A percentile compares a stretch with the other conserved stretches of the same genome.
Evolutionary conservation across 2,888 invertebrate genomes (phyloP).

Genomic region (Plutella xylostella): DNA sequence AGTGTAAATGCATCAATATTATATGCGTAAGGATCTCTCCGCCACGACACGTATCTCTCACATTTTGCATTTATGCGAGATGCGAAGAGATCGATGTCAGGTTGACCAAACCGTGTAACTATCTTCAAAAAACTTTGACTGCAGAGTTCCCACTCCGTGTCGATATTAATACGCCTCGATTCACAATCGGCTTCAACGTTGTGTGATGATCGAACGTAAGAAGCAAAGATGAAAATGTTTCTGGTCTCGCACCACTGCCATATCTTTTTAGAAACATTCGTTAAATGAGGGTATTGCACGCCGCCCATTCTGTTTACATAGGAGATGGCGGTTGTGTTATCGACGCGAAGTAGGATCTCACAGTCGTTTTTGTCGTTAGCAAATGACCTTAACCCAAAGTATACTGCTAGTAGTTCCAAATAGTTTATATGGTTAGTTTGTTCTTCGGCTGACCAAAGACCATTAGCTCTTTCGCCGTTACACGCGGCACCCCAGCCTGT

Average conservation of each 20-base stretch:
- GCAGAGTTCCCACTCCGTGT: slow-evolving; percentile 4
- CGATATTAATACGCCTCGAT: not conserved
- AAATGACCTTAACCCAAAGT: slow-evolving; percentile 5
- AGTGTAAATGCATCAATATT: not conserved
- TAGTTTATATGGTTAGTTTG: slow-evolving; percentile 2
- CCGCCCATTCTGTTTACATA: slow-evolving; percentile 7
- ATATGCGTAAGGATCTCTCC: not conserved
- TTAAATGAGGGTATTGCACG: slow-evolving; percentile 5
- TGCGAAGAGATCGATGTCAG: not conserved
- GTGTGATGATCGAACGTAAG: slow-evolving; percentile 2
- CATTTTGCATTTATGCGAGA: not conserved
- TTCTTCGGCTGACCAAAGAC: slow-evolving; percentile 4
- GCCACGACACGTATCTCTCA: not conserved
- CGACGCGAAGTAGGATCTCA: slow-evolving; percentile 1
- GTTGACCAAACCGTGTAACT: not conserved
- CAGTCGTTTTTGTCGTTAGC: not conserved
- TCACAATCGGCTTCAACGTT: slow-evolving; percentile 5
- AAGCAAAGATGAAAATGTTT: slow-evolving; percentile 3
- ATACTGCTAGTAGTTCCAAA: slow-evolving; percentile 7
- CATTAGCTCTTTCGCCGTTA: not conserved
- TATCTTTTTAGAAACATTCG: not conserved
- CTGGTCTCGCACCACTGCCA: slow-evolving; percentile 10
- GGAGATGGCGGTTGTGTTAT: slow-evolving; percentile 6
- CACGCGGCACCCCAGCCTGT: not conserved
- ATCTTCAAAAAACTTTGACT: not conserved